phyloP scores from a whole-genome alignment of 2,797 vertebrate species.

The Chrysolophus pictus region DNA sequence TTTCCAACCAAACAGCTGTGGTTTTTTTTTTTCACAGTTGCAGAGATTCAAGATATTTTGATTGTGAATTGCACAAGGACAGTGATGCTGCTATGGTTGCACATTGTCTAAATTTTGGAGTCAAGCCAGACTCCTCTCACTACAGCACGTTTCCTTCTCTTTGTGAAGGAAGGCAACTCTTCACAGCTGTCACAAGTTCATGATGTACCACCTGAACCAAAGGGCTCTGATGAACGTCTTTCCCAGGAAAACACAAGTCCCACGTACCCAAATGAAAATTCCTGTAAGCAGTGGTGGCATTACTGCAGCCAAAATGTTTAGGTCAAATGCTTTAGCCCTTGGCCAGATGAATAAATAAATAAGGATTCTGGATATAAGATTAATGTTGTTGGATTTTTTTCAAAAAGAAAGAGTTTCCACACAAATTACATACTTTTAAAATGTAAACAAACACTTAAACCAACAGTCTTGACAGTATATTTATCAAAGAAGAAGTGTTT shows the following conservation, averaged over 20 bases:
- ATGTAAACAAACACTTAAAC: neutral
- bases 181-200: fast-evolving
- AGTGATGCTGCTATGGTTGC: neutral
- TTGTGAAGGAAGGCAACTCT: neutral
- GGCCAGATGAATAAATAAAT: conserved; percentile 17
- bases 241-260: neutral
- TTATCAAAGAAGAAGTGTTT: neutral
- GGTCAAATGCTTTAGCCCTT: neutral
- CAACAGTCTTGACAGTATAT: neutral
- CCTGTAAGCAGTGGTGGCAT: neutral
- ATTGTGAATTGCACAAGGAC: neutral
- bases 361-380: neutral
- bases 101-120: neutral
- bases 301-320: neutral
- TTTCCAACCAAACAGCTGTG: neutral
- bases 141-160: neutral
- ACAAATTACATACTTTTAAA: neutral
- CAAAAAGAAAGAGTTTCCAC: neutral
- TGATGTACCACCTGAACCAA: neutral
- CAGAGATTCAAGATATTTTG: neutral
- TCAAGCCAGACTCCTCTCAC: fast-evolving
- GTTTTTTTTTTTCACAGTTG: neutral
- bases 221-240: neutral
- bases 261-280: conserved; percentile 12
- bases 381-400: neutral